phyloP scores from a whole-genome alignment of 2,797 vertebrate genomes.

The Ciconia nigra region DNA sequence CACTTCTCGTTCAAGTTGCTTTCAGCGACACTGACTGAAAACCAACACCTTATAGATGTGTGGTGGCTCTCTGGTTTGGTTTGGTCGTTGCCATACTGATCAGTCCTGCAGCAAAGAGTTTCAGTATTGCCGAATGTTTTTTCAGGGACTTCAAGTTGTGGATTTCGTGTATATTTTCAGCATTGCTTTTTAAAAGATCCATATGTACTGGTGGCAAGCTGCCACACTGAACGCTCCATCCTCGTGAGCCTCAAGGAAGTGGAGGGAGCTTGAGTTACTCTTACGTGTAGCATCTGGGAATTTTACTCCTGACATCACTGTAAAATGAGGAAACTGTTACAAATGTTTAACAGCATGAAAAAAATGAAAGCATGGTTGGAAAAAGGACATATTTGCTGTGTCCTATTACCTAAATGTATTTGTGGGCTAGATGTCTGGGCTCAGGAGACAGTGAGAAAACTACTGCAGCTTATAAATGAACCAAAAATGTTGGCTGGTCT shows the following conservation, averaged over 20 bases:
- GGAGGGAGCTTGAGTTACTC: neutral
- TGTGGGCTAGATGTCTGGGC: neutral
- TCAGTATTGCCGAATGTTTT: neutral
- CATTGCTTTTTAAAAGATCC: neutral
- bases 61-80: neutral
- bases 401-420: neutral
- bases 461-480: neutral
- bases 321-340: neutral
- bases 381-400: neutral
- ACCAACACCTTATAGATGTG: neutral
- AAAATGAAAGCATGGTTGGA: neutral
- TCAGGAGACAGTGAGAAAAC: neutral
- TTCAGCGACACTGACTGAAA: neutral
- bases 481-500: neutral
- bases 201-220: neutral
- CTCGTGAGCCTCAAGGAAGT: neutral
- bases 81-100: neutral
- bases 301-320: neutral
- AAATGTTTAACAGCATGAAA: neutral
- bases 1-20: neutral
- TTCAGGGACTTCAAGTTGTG: neutral
- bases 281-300: neutral
- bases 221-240: neutral
- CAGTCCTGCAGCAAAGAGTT: neutral
- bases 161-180: neutral